These are phyloP conservation scores for Cotesia chilonis DNA, from an alignment of 1,140 invertebrate genomes.

Conservation along the genomic window DNA sequence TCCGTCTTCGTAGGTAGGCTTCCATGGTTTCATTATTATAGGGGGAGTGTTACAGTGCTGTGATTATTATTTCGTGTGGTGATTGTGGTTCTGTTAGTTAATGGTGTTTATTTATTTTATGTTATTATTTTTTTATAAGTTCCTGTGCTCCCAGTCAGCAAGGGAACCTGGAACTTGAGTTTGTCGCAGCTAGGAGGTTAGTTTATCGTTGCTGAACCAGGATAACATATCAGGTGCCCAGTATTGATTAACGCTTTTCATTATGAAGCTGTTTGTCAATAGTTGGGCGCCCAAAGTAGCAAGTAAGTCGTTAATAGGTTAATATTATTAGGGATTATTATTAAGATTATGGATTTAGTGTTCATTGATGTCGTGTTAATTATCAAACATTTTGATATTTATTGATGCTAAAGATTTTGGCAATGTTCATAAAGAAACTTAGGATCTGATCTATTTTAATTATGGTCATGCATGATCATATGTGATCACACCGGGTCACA, in stretches of 20 bases:
- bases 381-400: too few species aligned
- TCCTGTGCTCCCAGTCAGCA: slow-evolving; percentile 53
- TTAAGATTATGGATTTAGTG: neutral
- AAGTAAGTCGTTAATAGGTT: slow-evolving; percentile 50
- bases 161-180: slow-evolving; percentile 47
- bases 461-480: too few species aligned
- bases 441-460: too few species aligned
- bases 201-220: slow-evolving; percentile 60
- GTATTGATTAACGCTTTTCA: slow-evolving; percentile 16
- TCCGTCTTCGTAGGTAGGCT: slow-evolving; percentile 59
- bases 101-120: slow-evolving; percentile 18
- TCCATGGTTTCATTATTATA: slow-evolving; percentile 50
- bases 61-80: slow-evolving; percentile 19
- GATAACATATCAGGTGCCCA: slow-evolving; percentile 62
- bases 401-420: too few species aligned
- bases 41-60: slow-evolving; percentile 6
- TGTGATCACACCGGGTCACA: too few species aligned
- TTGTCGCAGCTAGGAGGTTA: slow-evolving; percentile 15
- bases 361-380: too few species aligned
- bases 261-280: slow-evolving; percentile 36
- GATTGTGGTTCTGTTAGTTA: neutral
- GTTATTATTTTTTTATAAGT: neutral
- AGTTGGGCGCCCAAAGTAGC: slow-evolving; percentile 38
- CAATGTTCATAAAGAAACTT: too few species aligned
- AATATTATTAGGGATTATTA: slow-evolving; percentile 40